phyloP scores from a whole-genome alignment of 1,140 invertebrate species.

The Capitella teleta region DNA sequence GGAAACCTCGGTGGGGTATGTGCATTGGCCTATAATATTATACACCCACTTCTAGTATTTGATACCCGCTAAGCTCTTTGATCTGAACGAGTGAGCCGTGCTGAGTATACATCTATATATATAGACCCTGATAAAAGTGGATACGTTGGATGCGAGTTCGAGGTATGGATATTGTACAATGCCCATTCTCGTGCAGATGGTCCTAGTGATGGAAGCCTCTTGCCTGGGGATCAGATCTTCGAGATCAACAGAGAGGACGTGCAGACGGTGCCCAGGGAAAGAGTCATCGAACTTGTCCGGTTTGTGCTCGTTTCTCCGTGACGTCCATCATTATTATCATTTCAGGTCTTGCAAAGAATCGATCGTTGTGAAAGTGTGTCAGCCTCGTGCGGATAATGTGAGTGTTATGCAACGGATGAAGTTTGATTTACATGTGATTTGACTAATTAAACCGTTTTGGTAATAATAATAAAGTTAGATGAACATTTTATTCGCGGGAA shows the following conservation, averaged over 20 bases:
- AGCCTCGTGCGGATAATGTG: constrained; percentile 61
- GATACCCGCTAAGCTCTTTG: no score
- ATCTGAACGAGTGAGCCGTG: no score
- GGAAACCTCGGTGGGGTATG: no score
- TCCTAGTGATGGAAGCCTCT: constrained; percentile 73
- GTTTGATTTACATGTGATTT: not conserved
- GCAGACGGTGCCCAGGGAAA: constrained; percentile 65
- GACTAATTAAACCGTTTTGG: not conserved
- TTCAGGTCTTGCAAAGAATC: constrained; percentile 59
- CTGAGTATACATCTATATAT: no score
- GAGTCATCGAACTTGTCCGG: constrained; percentile 73
- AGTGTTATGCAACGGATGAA: constrained; percentile 30
- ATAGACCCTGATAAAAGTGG: no score
- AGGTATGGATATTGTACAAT: no score
- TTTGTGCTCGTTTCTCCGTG: constrained; percentile 5
- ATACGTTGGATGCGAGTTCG: no score
- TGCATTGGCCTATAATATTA: no score
- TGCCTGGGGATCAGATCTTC: constrained; percentile 80
- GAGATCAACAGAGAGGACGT: constrained; percentile 84
- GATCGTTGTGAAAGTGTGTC: constrained; percentile 67
- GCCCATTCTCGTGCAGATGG: constrained; percentile 53
- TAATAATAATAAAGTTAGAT: not conserved
- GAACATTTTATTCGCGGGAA: not conserved
- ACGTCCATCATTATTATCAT: constrained; percentile 4
- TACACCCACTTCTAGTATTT: no score